Conservation (phyloP, 1,140 invertebrate genomes). For the Gyrodactylus bullatarudis region DNA sequence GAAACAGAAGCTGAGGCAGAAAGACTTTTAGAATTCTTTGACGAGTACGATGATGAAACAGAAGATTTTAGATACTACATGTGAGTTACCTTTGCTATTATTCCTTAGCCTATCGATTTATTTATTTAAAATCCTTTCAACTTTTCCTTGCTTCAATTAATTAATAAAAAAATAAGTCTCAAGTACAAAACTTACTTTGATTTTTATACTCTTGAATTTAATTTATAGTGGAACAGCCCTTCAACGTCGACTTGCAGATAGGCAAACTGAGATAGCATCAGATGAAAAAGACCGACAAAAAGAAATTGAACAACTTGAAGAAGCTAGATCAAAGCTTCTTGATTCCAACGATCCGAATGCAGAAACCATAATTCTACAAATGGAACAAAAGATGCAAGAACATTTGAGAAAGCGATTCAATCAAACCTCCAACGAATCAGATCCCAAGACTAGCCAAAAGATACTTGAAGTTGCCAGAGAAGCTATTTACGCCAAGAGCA, state of each 20-base stretch:
- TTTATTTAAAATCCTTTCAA: no score
- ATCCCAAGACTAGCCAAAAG: not conserved
- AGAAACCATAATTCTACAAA: constrained; percentile 30
- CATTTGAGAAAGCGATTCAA: constrained; percentile 4
- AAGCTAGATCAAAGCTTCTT: constrained; percentile 43
- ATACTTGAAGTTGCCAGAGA: not conserved
- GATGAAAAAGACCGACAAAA: constrained; percentile 53
- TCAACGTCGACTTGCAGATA: constrained; percentile 44
- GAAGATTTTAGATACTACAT: constrained; percentile 88
- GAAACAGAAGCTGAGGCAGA: constrained; percentile 43
- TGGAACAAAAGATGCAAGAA: constrained; percentile 6
- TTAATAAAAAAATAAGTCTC: no score
- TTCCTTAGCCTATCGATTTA: no score
- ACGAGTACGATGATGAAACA: constrained; percentile 91
- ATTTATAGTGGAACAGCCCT: constrained; percentile 41
- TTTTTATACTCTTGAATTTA: no score
- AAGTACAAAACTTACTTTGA: no score
- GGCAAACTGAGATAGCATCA: constrained; percentile 56
- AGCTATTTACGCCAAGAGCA: not conserved
- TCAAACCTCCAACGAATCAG: not conserved
- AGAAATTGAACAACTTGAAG: constrained; percentile 63
- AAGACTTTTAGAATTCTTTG: constrained; percentile 69
- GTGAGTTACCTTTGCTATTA: constrained; percentile 18
- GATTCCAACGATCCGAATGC: constrained; percentile 43
- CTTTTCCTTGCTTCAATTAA: no score